phyloP scores from a whole-genome alignment of 2,797 vertebrate species.

The Hoplostethus atlanticus region DNA sequence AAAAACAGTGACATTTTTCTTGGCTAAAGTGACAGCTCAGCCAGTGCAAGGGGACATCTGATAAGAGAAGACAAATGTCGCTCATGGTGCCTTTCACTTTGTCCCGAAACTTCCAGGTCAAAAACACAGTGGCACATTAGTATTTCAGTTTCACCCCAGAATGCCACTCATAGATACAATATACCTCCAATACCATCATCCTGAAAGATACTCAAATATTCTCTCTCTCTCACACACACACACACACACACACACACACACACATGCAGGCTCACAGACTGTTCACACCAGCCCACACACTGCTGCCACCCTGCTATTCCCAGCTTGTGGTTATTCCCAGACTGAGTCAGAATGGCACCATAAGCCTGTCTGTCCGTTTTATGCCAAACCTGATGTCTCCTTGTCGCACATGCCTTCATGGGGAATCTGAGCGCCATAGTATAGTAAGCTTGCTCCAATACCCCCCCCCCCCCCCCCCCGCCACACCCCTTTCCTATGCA shows the following conservation, averaged over 20 bases:
- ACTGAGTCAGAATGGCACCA: conserved; percentile 73
- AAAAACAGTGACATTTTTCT: conserved; percentile 72
- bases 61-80: conserved; percentile 67
- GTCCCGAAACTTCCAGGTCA: conserved; percentile 45
- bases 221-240: conserved; percentile 12
- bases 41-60: conserved; percentile 59
- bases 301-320: conserved; percentile 79
- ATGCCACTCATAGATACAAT: conserved; percentile 3
- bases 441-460: conserved; percentile 17
- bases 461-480: not conserved
- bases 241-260: conserved; percentile 19
- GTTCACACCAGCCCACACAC: conserved; percentile 78
- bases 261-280: conserved; percentile 56
- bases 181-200: not conserved
- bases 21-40: conserved; percentile 66
- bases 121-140: conserved; percentile 11
- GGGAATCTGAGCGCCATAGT: conserved; percentile 35
- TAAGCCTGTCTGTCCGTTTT: conserved; percentile 70
- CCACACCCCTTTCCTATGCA: too few relatives aligned
- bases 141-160: conserved; percentile 10
- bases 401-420: conserved; percentile 45
- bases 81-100: conserved; percentile 48
- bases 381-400: conserved; percentile 76
- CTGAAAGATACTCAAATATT: conserved; percentile 33
- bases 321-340: conserved; percentile 78